Conservation (phyloP, 2,113 vertebrate species). For the Pteropus alecto region DNA sequence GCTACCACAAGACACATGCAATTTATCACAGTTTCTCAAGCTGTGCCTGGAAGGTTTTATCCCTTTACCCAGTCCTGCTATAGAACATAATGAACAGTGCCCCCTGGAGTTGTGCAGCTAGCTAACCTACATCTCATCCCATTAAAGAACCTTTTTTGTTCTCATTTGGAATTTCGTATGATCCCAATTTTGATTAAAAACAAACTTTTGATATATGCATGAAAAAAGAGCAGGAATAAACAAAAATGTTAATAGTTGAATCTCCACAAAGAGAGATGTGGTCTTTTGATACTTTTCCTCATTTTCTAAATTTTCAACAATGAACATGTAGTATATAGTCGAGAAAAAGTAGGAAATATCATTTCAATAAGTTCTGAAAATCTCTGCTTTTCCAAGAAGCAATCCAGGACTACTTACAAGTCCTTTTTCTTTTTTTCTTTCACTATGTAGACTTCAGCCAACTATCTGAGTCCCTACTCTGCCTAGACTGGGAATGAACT, state of each 20-base stretch:
- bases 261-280: neutral
- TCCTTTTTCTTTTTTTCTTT: neutral
- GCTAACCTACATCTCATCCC: neutral
- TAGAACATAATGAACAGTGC: neutral
- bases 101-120: neutral
- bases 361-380: slow-evolving; percentile 7
- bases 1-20: neutral
- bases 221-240: neutral
- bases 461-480: neutral
- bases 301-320: neutral
- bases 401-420: neutral
- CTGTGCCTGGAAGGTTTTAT: neutral
- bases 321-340: neutral
- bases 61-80: neutral
- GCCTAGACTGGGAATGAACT: neutral
- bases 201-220: neutral
- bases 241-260: neutral
- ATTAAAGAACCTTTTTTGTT: neutral
- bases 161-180: neutral
- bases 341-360: neutral
- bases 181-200: slow-evolving; percentile 19
- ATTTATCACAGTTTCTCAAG: neutral
- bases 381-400: neutral
- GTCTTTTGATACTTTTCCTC: neutral
- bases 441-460: neutral